Conservation (phyloP, 2,113 vertebrate genomes). For the western clawed frog (Xenopus tropicalis) region DNA sequence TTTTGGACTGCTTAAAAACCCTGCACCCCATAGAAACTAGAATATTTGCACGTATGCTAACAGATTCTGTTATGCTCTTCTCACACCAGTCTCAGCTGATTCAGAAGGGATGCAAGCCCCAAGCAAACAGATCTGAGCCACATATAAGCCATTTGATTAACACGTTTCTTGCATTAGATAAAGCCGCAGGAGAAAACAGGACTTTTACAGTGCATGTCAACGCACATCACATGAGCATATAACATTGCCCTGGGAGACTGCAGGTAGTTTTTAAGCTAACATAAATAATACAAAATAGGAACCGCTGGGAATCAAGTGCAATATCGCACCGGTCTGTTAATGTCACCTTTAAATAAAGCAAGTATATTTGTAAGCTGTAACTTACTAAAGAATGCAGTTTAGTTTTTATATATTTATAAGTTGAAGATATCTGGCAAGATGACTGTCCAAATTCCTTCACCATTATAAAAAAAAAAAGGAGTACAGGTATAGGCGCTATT, state of each 20-base stretch:
- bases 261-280: conserved; percentile 26
- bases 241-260: conserved; percentile 6
- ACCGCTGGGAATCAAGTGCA: conserved; percentile 29
- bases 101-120: not conserved
- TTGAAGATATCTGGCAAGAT: no score
- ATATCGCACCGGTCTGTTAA: conserved; percentile 20
- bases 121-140: conserved; percentile 16
- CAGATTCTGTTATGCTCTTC: no score
- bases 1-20: no score
- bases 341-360: conserved; percentile 21
- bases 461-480: no score
- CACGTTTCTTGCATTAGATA: conserved; percentile 43
- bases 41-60: no score
- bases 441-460: no score
- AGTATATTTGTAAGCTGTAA: no score
- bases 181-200: conserved; percentile 28
- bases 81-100: not conserved
- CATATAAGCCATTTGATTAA: conserved; percentile 36
- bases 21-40: no score
- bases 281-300: conserved; percentile 12
- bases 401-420: no score
- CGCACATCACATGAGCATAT: conserved; percentile 32
- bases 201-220: conserved; percentile 19
- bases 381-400: no score
- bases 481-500: no score